phyloP scores from a whole-genome alignment of 2,888 invertebrate species.

The Siphlonurus alternatus region DNA sequence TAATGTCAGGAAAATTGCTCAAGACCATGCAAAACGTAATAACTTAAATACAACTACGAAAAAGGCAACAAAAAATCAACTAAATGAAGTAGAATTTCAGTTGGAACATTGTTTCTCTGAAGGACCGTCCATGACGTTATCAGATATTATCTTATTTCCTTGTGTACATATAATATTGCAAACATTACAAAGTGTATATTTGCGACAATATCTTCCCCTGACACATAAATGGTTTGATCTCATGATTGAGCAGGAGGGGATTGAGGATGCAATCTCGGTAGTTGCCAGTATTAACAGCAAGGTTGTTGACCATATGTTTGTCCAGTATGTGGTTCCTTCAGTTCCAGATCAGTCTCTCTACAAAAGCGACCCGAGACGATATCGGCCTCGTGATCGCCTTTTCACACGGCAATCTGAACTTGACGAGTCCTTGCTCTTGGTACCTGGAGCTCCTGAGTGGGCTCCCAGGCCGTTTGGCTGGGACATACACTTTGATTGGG shows the following conservation, averaged over 20 bases:
- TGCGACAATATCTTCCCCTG: slow-evolving; percentile 37
- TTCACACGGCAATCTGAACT: slow-evolving; percentile 65
- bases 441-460: slow-evolving; percentile 13
- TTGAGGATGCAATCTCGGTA: slow-evolving; percentile 16
- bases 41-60: too few species aligned
- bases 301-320: slow-evolving; percentile 11
- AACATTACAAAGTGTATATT: slow-evolving; percentile 24
- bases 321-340: slow-evolving; percentile 26
- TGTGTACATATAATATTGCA: slow-evolving; percentile 44
- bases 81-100: slow-evolving; percentile 21
- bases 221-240: slow-evolving; percentile 44
- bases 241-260: slow-evolving; percentile 18
- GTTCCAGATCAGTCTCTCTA: slow-evolving; percentile 49
- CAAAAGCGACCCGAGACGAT: slow-evolving; percentile 59
- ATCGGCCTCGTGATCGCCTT: slow-evolving; percentile 51
- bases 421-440: slow-evolving; percentile 37
- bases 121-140: slow-evolving; percentile 62
- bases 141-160: slow-evolving; percentile 65
- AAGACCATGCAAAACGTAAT: slow-evolving; percentile 33
- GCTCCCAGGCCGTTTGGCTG: slow-evolving; percentile 25
- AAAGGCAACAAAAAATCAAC: slow-evolving; percentile 19
- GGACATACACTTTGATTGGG: slow-evolving; percentile 44
- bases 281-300: slow-evolving; percentile 9
- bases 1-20: slow-evolving; percentile 61
- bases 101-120: slow-evolving; percentile 62